phyloP scores from a whole-genome alignment of 2,888 invertebrate species.

The Adineta ricciae region DNA sequence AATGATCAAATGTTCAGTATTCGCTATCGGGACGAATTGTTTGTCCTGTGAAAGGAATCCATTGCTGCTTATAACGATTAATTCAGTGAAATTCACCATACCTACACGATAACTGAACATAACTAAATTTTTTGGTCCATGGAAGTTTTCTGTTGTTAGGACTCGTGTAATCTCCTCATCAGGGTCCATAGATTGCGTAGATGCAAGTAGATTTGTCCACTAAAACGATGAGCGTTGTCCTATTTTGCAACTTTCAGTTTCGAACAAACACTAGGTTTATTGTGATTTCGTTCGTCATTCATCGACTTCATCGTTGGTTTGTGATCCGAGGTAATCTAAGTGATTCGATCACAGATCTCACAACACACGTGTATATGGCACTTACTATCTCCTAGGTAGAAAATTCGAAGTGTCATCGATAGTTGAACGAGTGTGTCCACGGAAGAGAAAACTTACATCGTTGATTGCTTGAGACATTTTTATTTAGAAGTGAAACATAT shows the following conservation, averaged over 20 bases:
- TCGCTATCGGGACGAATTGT: not conserved
- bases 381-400: not conserved
- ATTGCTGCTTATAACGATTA: not conserved
- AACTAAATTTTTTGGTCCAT: not conserved
- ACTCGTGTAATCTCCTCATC: not conserved
- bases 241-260: not conserved
- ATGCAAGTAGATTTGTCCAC: not conserved
- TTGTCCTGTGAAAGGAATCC: not conserved
- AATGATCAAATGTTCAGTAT: not conserved
- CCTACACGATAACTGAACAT: not conserved
- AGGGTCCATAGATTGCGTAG: not conserved
- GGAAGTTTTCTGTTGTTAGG: not conserved
- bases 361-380: not conserved
- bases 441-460: not conserved
- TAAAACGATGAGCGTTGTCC: not conserved
- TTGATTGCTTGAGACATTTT: not conserved
- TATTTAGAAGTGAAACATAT: too few relatives aligned
- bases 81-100: not conserved
- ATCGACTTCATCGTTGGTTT: not conserved
- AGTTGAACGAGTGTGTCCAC: too few relatives aligned
- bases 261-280: not conserved
- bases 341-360: too few relatives aligned
- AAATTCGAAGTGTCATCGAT: too few relatives aligned
- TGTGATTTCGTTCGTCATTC: not conserved
- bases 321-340: not conserved